phyloP scores from a whole-genome alignment of 2,113 vertebrate genomes.

The Apistogramma diplotaenia region DNA sequence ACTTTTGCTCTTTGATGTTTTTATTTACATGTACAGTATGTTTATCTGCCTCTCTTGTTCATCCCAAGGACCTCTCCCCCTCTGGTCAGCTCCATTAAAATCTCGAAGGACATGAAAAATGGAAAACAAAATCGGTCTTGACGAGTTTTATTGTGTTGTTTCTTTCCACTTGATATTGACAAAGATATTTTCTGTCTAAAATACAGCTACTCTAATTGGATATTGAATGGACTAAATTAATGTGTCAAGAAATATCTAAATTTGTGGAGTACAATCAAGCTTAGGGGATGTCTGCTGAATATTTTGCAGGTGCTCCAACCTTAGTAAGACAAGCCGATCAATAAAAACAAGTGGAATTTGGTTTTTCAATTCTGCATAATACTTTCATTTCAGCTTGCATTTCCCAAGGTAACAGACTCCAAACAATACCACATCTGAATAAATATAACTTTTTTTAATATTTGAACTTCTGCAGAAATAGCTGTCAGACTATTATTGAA shows the following conservation, averaged over 20 bases:
- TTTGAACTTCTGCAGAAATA: slow-evolving; percentile 13
- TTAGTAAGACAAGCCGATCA: neutral
- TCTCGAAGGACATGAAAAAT: neutral
- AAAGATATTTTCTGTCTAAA: neutral
- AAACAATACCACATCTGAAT: neutral
- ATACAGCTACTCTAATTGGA: neutral
- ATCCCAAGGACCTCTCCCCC: neutral
- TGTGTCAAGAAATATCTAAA: neutral
- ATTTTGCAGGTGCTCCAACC: slow-evolving; percentile 4
- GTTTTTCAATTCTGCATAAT: slow-evolving; percentile 31
- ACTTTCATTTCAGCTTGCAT: slow-evolving; percentile 14
- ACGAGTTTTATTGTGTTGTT: neutral
- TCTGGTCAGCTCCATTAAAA: slow-evolving; percentile 1
- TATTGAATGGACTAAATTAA: slow-evolving; percentile 4
- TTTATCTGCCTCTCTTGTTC: neutral
- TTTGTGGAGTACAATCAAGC: neutral
- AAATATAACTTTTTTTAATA: slow-evolving; percentile 2
- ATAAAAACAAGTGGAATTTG: slow-evolving; percentile 33
- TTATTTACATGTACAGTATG: slow-evolving; percentile 27
- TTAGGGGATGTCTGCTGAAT: neutral
- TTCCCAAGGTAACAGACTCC: slow-evolving; percentile 9
- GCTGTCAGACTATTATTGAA: slow-evolving; percentile 34
- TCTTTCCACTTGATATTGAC: neutral
- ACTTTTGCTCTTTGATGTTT: slow-evolving; percentile 38
- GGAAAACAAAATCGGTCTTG: neutral